These are phyloP conservation scores for Aplochiton taeniatus DNA, from an alignment of 2,797 vertebrate genomes.

Conservation along the genomic window DNA sequence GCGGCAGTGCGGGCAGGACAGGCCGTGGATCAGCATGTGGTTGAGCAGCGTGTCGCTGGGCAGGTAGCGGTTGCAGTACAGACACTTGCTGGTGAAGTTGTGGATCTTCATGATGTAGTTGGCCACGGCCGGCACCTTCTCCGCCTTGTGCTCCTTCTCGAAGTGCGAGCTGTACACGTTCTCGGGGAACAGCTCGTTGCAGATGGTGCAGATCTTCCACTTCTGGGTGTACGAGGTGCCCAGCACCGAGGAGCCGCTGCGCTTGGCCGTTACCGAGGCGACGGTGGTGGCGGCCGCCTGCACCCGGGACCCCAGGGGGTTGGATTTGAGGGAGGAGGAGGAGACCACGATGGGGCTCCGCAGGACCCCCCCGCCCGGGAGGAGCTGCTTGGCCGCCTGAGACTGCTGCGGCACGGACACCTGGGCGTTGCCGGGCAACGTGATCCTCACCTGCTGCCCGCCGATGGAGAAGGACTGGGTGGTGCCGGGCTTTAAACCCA, in stretches of 20 bases:
- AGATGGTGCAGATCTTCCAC: slow-evolving; percentile 99
- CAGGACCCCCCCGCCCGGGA: slow-evolving; percentile 81
- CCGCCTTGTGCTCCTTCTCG: slow-evolving; percentile 98
- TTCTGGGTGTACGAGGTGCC: slow-evolving; percentile 95
- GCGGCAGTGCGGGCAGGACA: slow-evolving; percentile 94
- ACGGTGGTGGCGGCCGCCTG: slow-evolving; percentile 83
- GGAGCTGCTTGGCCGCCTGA: slow-evolving; percentile 88
- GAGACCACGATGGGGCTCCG: slow-evolving; percentile 80
- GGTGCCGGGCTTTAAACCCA: slow-evolving; percentile 84
- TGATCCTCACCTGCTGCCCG: slow-evolving; percentile 84
- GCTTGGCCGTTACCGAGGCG: slow-evolving; percentile 75
- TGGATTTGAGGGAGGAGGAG: slow-evolving; percentile 82
- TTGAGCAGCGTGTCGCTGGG: slow-evolving; percentile 96
- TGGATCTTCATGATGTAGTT: slow-evolving; percentile 99
- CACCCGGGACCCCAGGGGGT: slow-evolving; percentile 84
- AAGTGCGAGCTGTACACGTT: slow-evolving; percentile 98
- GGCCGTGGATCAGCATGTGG: slow-evolving; percentile 97
- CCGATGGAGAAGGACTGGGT: slow-evolving; percentile 75
- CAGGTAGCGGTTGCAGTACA: slow-evolving; percentile 98
- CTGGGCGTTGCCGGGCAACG: slow-evolving; percentile 82
- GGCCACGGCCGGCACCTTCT: slow-evolving; percentile 96
- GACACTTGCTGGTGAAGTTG: slow-evolving; percentile 99
- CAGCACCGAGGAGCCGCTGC: slow-evolving; percentile 81
- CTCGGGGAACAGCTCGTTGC: slow-evolving; percentile 98
- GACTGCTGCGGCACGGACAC: slow-evolving; percentile 90